Evolutionary conservation across 2,888 invertebrate species (phyloP).

Genomic region (Papilio demoleus): DNA sequence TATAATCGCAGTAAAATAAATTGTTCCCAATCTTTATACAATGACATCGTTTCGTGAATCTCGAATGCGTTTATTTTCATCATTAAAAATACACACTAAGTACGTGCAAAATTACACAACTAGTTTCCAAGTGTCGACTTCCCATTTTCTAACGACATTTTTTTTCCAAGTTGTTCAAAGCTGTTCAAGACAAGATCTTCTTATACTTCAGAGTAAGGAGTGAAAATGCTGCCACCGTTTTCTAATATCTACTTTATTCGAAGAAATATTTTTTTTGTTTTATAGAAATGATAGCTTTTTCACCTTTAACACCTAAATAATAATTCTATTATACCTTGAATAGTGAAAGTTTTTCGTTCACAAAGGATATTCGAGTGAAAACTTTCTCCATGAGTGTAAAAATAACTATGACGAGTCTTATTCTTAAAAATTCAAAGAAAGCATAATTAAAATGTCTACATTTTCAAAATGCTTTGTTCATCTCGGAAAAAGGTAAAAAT

Average conservation of each 20-base stretch:
- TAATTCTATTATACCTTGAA: constrained; percentile 7
- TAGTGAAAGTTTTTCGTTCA: constrained; percentile 11
- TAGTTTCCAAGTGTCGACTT: constrained; percentile 71
- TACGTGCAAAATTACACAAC: constrained; percentile 59
- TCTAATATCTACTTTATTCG: constrained; percentile 37
- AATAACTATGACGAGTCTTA: constrained; percentile 7
- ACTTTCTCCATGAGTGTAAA: constrained; percentile 33
- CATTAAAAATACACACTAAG: constrained; percentile 64
- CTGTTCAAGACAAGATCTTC: constrained; percentile 60
- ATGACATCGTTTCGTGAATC: constrained; percentile 14
- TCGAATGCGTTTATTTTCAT: constrained; percentile 40
- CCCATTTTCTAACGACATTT: constrained; percentile 82
- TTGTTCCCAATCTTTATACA: neutral
- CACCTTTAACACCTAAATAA: neutral
- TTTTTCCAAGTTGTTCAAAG: constrained; percentile 57
- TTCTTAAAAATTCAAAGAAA: constrained; percentile 45
- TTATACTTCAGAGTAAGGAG: constrained; percentile 59
- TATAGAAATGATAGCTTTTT: neutral
- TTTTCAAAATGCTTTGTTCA: constrained; percentile 6
- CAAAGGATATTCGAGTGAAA: neutral
- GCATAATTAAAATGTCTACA: constrained; percentile 41
- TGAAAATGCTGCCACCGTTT: constrained; percentile 61
- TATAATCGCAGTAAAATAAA: too few relatives aligned
- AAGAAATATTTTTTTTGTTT: constrained; percentile 15
- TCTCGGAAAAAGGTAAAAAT: constrained; percentile 44